A percentile compares a stretch with the other conserved stretches of the same genome.
These are phyloP conservation scores for Lasioglossum figueresi DNA, from an alignment of 2,888 invertebrate genomes.

Conservation along the genomic window DNA sequence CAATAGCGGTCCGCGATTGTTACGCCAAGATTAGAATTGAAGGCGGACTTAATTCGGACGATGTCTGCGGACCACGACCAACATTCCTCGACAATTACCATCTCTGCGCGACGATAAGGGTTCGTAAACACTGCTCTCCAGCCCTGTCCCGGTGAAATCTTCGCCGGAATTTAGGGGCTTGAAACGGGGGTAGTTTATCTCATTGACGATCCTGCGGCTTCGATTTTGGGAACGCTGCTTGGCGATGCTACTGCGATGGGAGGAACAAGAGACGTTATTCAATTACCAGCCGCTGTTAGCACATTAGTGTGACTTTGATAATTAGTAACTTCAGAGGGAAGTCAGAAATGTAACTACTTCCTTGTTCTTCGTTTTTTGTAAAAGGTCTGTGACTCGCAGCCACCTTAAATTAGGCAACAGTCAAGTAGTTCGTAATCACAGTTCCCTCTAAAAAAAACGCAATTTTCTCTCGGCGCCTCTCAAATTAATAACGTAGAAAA, in stretches of 20 bases:
- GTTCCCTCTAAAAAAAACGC: background rate
- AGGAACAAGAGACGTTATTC: background rate
- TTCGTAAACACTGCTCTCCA: background rate
- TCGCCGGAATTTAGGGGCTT: background rate
- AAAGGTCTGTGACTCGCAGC: background rate
- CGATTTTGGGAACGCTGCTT: background rate
- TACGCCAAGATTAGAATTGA: conserved; percentile 38
- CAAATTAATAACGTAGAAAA: background rate
- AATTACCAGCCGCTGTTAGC: background rate
- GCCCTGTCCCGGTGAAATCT: conserved; percentile 1
- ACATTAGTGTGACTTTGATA: background rate
- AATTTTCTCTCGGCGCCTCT: background rate
- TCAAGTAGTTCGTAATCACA: background rate
- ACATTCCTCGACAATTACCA: conserved; percentile 36
- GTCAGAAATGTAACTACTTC: background rate
- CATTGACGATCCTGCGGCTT: conserved; percentile 5
- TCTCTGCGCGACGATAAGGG: conserved; percentile 10
- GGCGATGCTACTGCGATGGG: background rate
- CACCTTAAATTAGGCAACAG: background rate
- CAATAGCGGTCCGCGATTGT: conserved; percentile 53
- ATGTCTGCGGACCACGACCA: conserved; percentile 1
- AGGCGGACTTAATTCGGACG: conserved; percentile 20
- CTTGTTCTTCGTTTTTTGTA: background rate
- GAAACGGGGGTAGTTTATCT: background rate
- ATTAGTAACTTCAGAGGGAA: too few relatives aligned